Evolutionary conservation across 2,797 vertebrate species (phyloP), one percentile per base, ranked within the genome.

Genomic region (Sebastes iracundus): DNA sequence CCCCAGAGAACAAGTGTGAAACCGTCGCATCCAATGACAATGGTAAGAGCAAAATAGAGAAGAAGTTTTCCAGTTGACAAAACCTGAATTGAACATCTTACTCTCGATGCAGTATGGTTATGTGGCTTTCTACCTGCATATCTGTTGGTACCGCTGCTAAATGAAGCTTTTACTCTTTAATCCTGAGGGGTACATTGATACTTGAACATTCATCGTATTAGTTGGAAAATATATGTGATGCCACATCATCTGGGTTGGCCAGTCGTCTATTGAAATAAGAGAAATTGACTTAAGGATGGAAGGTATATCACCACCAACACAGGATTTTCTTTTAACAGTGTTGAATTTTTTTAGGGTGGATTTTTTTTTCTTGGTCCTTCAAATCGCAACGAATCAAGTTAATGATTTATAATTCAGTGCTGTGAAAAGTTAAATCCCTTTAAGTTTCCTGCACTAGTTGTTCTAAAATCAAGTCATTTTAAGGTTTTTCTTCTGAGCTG

Each of bases 41-140:
- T 14, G 28, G 55, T 42, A 28, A 25, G 32, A 27, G 49, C 68
- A 46, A 64, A 75, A 28, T 18, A 56, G 33, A 11, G 38, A 16
- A 56, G 13, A 82, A 4, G 46, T 63, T 88, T 77, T 80, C 77
- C 66, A 68, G 11, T 14, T 2, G 6, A 42, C 30, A 60, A 18
- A 59, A 58, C 49, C n/a, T 20, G n/a, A 66, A 42, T 25, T 49
- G 20, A 52, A 33, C 20, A 27, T 53, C 58, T 12, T 61, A 22
- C 23, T 65, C 25, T 65, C 25, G 55, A 32, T 65, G 12, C 10
- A 55, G 13, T 7, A 3, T 18, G 27, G 33, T 13, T 42, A 2
- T 20, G 28, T 3, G 27, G 42, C 55, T 22, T 62, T 42, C 35
- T 18, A 27, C 60, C 55, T 42, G 30, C n/a, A 9, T 12, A 6